Base-by-base conservation (phyloP, 2,113 vertebrate genomes). In the Laterallus jamaicensis region DNA sequence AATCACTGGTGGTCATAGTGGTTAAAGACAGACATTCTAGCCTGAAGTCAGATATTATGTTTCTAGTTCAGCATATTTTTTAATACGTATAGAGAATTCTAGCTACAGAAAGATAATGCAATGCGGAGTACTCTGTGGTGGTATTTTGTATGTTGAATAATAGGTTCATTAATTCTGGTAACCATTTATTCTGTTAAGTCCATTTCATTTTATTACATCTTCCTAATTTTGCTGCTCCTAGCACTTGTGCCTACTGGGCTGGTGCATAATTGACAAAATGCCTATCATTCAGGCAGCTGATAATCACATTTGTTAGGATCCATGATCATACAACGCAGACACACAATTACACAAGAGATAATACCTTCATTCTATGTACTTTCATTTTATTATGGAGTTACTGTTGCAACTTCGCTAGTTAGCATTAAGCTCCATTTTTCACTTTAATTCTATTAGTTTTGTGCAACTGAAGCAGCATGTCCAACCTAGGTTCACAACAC, bases 131-230 rank as follows among this genome's bases (percentile, higher is more conserved):
- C 16, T 71, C 44, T 29, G 32, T 35, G 17, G 13, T 47, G 67
- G 21, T 88, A 62, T 83, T 91, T 83, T 49, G 26, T 49, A 8
- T 70, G 62, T 75, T 77, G 76, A 92, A 47, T 77, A 80, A 60
- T 24, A 73, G 54, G 44, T 85, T 83, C 56, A 37, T 70, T 80
- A 84, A 78, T 81, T 84, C 52, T 49, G 37, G 28, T 50, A 91
- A 83, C 68, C 49, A 54, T 69, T 80, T 76, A 56, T 84, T 82
- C 39, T 79, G 25, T 76, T 69, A 79, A 95, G 54, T 73, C 71
- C 21, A 86, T 90, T 91, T 93, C 2, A 42, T 79, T 94, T 96
- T 86, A 90, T 90, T 80, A 42, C 31, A 54, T 82, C 73, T 87
- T 90, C 50, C 49, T 82, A 69, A 92, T 90, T 82, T 90, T 86